Conservation (phyloP, 2,113 vertebrate genomes). For the Vulpes vulpes region DNA sequence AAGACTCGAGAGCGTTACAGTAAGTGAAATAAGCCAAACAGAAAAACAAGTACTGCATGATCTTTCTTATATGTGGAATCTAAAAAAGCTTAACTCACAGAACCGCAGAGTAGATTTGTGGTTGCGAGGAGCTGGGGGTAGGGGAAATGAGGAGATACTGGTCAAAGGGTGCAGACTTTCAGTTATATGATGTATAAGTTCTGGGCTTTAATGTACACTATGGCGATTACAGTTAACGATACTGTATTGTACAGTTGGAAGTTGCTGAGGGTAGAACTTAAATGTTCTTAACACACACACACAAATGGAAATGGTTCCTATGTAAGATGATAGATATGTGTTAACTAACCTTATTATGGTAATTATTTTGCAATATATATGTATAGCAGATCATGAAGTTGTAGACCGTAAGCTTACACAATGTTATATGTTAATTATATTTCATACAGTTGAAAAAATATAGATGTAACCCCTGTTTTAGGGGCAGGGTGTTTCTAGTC, state of each 20-base stretch:
- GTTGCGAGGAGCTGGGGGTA: neutral
- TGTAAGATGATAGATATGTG: neutral
- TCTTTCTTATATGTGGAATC: neutral
- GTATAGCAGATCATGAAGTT: neutral
- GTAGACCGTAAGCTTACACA: neutral
- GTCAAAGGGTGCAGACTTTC: neutral
- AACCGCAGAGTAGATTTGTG: neutral
- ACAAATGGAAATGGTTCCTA: neutral
- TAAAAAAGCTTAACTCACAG: neutral
- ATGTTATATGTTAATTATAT: neutral
- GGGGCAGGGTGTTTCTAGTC: neutral
- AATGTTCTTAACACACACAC: neutral
- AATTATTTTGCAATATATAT: neutral
- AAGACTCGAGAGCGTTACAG: neutral
- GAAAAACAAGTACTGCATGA: neutral
- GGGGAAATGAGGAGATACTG: neutral
- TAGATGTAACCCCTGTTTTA: neutral
- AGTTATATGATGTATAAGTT: neutral
- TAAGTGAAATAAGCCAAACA: neutral
- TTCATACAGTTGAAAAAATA: neutral
- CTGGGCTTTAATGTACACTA: neutral
- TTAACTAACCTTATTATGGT: neutral
- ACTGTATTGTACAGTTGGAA: neutral
- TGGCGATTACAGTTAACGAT: neutral
- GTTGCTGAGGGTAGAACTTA: neutral